Conservation (phyloP, 2,797 vertebrate species). For the Sparus aurata region DNA sequence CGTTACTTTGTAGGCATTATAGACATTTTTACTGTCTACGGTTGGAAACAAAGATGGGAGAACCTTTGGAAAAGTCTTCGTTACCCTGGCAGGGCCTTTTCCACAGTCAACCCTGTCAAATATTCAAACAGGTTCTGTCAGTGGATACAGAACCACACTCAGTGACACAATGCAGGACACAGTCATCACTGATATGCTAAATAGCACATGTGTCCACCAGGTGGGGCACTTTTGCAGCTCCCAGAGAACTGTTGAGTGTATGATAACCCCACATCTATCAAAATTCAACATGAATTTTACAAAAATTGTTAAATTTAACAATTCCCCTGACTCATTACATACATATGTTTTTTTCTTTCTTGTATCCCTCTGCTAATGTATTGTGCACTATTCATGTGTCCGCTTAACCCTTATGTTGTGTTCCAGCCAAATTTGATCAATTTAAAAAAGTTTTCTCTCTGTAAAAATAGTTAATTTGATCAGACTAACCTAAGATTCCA, state of each 20-base stretch:
- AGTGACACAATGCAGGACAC: constrained; percentile 27
- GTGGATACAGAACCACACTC: constrained; percentile 67
- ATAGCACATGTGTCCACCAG: background rate
- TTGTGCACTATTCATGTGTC: background rate
- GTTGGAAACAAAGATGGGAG: constrained; percentile 84
- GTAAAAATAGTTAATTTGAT: too few relatives aligned
- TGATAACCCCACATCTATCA: background rate
- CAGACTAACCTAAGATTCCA: too few relatives aligned
- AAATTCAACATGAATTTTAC: background rate
- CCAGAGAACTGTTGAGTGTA: background rate
- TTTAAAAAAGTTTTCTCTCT: too few relatives aligned
- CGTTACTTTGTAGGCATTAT: constrained; percentile 88
- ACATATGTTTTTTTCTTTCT: background rate
- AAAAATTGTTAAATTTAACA: background rate
- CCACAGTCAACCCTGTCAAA: constrained; percentile 81
- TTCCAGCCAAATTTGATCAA: too few relatives aligned
- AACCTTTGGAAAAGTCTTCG: constrained; percentile 84
- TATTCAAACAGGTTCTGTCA: constrained; percentile 71
- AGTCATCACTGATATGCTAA: background rate
- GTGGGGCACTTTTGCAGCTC: background rate
- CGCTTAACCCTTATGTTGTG: too few relatives aligned
- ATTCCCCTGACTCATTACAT: background rate
- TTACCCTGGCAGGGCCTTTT: constrained; percentile 80
- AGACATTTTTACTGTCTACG: constrained; percentile 85
- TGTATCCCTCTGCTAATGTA: background rate